Evolutionary conservation across 2,888 invertebrate genomes (phyloP), one percentile per base, ranked within the genome.

Genomic region (Lysandra coridon): DNA sequence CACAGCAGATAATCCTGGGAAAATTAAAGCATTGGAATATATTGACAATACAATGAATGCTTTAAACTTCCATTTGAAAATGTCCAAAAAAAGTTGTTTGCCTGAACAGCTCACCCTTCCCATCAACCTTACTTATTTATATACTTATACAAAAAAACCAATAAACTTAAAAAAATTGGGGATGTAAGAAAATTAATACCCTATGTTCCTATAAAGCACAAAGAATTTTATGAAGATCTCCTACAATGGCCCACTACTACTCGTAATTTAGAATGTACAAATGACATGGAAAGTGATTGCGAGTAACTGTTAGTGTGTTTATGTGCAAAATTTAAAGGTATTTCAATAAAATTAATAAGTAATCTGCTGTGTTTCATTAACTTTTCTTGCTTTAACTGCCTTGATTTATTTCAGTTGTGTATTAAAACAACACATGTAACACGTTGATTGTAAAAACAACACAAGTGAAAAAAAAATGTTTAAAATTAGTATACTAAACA

Each of bases 1-100:
- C 64, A 23, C 0, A 23, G 23, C 23, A 23, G 23, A 23, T 23
- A 23, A 23, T 23, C 23, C 64, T 64, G 64, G 64, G 30, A 64
- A 64, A 64, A 64, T 30, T 64, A 64, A 64, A 64, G 64, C 64
- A 64, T 64, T 64, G 64, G 64, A 64, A 64, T 64, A 64, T 23
- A 64, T 64, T 64, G 64, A 64, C 64, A 64, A 64, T 69, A 69
- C 69, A 69, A 69, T 69, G 69, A 69, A 69, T 69, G 69, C 69
- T 69, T 69, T 64, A 64, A 64, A 30, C 64, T 64, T 69, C 69
- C 69, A 69, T 69, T 69, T 33, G 69, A 30, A 10, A 69, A 69
- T 69, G 69, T 69, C 7, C 60, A 60, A 60, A 69, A 69, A 69
- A 33, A 33, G 33, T 69, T 69, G 69, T 69, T 69, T 69, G 69